Evolutionary conservation across 2,113 vertebrate species (phyloP), one percentile per base, ranked within the genome.

Genomic region (Sturnira hondurensis): DNA sequence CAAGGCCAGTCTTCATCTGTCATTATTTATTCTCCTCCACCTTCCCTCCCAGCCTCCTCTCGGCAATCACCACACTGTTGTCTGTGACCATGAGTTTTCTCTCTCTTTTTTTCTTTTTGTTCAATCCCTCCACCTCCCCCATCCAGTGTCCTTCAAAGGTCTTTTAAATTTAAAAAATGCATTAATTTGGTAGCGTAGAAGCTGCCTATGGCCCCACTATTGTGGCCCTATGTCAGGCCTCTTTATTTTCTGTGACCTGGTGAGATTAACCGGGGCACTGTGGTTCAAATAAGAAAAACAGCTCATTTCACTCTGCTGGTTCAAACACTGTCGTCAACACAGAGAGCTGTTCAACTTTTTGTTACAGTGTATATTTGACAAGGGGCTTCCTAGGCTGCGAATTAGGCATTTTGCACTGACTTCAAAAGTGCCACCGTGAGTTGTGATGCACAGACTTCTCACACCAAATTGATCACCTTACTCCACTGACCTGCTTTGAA

Each of bases 401-500:
- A 68, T 82, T 70, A 89, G 70, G 73, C 68, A 92, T 95, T 95
- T 94, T 7, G 0, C 56, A 38, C 83, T 96, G 83, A 26, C 24
- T 88, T 88, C 65, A 24, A 78, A 83, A 91, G 61, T 54, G 68
- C 87, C n/a, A 2, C 9, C 0, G 15, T 73, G 50, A 96, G 13
- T n/a, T 43, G 7, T 28, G 19, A 50, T 91, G 56, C 16, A 4
- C 52, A 91, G 82, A 58, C 74, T 47, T 92, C 88, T 93, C 81
- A 52, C 15, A 78, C 26, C 80, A 95, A 83, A 91, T 16, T 47
- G 78, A 89, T 58, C 81, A 65, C 50, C 50, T 84, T 68, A 73
- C 93, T 94, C 86, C 54, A 76, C 68, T 14, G 2, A 83, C n/a
- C 74, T 84, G n/a, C 33, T 94, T 94, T 89, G 43, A 68, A 96